Evolutionary conservation across 2,888 invertebrate genomes (phyloP).

Genomic region (Petrolisthes manimaculis): DNA sequence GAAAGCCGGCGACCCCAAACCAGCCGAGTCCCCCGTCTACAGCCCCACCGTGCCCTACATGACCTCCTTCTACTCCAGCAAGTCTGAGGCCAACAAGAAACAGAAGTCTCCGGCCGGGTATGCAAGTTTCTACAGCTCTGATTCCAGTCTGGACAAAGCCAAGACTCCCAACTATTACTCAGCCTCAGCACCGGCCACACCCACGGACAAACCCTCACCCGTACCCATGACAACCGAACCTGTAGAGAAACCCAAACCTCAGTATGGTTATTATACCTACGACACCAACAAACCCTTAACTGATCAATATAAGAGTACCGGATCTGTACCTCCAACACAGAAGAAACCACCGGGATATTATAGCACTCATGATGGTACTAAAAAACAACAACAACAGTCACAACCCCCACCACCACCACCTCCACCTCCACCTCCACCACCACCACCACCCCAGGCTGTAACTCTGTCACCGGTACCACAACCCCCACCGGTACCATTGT

Average conservation of each 20-base stretch:
- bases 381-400: slow-evolving; percentile 53
- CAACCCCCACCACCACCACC: slow-evolving; percentile 29
- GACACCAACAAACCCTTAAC: slow-evolving; percentile 65
- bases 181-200: slow-evolving; percentile 64
- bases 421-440: slow-evolving; percentile 41
- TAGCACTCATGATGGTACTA: slow-evolving; percentile 42
- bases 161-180: slow-evolving; percentile 65
- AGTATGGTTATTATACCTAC: slow-evolving; percentile 64
- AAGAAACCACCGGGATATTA: slow-evolving; percentile 54
- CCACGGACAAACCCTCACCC: slow-evolving; percentile 62
- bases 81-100: slow-evolving; percentile 53
- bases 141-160: slow-evolving; percentile 61
- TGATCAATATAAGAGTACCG: slow-evolving; percentile 64
- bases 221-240: slow-evolving; percentile 43
- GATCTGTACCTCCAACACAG: slow-evolving; percentile 48
- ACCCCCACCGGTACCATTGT: slow-evolving; percentile 15
- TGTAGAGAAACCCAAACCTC: slow-evolving; percentile 53
- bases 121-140: slow-evolving; percentile 61
- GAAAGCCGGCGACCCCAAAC: slow-evolving; percentile 52
- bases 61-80: slow-evolving; percentile 60
- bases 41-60: slow-evolving; percentile 65
- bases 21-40: slow-evolving; percentile 61
- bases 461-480: slow-evolving; percentile 46
- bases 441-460: slow-evolving; percentile 34
- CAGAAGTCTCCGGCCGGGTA: slow-evolving; percentile 64